Conservation (phyloP, 2,888 invertebrate genomes). For the Sericinus montela region DNA sequence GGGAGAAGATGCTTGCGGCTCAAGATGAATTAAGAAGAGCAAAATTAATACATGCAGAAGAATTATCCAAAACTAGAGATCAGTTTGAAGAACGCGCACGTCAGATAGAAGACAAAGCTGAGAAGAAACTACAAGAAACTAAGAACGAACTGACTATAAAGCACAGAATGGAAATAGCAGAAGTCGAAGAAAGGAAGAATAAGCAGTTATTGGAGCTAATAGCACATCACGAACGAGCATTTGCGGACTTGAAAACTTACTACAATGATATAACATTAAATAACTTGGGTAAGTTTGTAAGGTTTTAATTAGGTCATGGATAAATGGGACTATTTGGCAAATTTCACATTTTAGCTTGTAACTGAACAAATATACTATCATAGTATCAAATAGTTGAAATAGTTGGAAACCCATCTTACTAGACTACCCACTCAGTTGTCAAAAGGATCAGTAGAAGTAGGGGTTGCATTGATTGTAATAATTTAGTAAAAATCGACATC, state of each 20-base stretch:
- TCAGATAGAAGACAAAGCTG: constrained; percentile 80
- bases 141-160: constrained; percentile 85
- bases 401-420: no score
- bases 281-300: constrained; percentile 83
- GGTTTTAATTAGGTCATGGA: no score
- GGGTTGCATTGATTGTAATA: no score
- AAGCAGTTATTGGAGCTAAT: constrained; percentile 90
- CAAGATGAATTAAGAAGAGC: constrained; percentile 86
- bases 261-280: constrained; percentile 97
- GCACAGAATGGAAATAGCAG: constrained; percentile 90
- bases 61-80: constrained; percentile 81
- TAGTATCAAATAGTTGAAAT: no score
- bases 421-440: no score
- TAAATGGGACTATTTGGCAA: no score
- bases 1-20: constrained; percentile 84
- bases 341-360: no score
- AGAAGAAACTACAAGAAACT: constrained; percentile 85
- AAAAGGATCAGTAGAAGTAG: no score
- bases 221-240: constrained; percentile 89
- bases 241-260: constrained; percentile 94
- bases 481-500: no score
- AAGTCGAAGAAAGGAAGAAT: constrained; percentile 95
- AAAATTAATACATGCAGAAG: constrained; percentile 86
- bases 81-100: constrained; percentile 70
- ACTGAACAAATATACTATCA: no score